Conservation (phyloP, 2,113 vertebrate genomes). For the Amazona vittata region DNA sequence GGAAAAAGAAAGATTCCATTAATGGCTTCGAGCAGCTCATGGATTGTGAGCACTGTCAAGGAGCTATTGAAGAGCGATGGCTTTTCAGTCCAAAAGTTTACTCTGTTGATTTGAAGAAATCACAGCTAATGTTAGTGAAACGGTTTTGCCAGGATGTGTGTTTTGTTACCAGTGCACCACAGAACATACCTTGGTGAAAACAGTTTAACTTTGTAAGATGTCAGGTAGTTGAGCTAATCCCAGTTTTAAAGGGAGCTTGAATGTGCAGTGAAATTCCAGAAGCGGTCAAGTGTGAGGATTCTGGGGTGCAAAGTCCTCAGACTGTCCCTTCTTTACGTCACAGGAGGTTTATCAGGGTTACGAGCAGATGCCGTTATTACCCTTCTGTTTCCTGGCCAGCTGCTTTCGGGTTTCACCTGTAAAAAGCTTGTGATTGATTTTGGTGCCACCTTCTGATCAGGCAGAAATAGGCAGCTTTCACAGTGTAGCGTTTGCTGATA, state of each 20-base stretch:
- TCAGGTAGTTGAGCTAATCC: background rate
- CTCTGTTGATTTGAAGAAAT: background rate
- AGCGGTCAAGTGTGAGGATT: background rate
- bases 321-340: background rate
- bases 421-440: slow-evolving; percentile 46
- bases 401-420: background rate
- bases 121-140: background rate
- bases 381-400: background rate
- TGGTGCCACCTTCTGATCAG: slow-evolving; percentile 74
- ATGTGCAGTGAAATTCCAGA: background rate
- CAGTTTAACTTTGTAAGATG: background rate
- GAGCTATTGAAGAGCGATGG: background rate
- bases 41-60: background rate
- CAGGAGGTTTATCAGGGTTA: background rate
- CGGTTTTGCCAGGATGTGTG: background rate
- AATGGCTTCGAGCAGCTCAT: background rate
- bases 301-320: background rate
- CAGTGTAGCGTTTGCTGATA: background rate
- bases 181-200: background rate
- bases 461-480: slow-evolving; percentile 27
- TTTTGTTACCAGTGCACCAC: background rate
- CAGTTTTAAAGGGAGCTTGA: background rate
- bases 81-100: background rate
- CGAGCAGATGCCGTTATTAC: background rate
- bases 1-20: background rate